A percentile compares a stretch with the other conserved stretches of the same genome.
phyloP scores from a whole-genome alignment of 2,888 invertebrate species.

The Platynereis dumerilii region DNA sequence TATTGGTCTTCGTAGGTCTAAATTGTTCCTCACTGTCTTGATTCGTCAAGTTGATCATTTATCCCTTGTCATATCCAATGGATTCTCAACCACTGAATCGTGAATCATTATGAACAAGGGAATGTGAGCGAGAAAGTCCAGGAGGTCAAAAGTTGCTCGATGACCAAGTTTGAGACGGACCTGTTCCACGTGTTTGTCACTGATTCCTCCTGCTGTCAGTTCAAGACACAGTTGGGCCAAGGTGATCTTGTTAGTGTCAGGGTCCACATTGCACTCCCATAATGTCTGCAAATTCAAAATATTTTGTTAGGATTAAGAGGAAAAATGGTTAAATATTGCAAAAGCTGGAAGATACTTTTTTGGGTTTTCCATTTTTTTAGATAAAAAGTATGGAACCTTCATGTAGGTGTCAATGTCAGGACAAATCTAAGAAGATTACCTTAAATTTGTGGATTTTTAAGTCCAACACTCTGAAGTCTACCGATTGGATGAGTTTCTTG shows the following conservation, averaged over 20 bases:
- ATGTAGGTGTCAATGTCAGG: too few species aligned
- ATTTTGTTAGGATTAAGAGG: too few species aligned
- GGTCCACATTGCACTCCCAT: conserved; percentile 60
- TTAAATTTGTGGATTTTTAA: conserved; percentile 58
- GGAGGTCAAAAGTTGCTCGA: conserved; percentile 49
- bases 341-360: too few species aligned
- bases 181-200: conserved; percentile 49
- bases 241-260: conserved; percentile 51
- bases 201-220: conserved; percentile 58
- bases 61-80: conserved; percentile 48
- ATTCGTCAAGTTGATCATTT: conserved; percentile 36
- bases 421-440: conserved; percentile 38
- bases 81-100: conserved; percentile 55
- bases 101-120: conserved; percentile 62
- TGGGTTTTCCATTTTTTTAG: too few species aligned
- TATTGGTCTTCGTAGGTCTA: too few species aligned
- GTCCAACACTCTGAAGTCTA: conserved; percentile 54
- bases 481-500: conserved; percentile 50
- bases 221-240: conserved; percentile 57
- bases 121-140: conserved; percentile 61
- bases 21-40: too few species aligned
- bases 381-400: too few species aligned
- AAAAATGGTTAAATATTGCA: too few species aligned
- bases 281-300: conserved; percentile 47
- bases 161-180: conserved; percentile 53